These are phyloP conservation scores for Trichoplusia ni DNA, from an alignment of 1,140 invertebrate genomes.

Conservation along the genomic window DNA sequence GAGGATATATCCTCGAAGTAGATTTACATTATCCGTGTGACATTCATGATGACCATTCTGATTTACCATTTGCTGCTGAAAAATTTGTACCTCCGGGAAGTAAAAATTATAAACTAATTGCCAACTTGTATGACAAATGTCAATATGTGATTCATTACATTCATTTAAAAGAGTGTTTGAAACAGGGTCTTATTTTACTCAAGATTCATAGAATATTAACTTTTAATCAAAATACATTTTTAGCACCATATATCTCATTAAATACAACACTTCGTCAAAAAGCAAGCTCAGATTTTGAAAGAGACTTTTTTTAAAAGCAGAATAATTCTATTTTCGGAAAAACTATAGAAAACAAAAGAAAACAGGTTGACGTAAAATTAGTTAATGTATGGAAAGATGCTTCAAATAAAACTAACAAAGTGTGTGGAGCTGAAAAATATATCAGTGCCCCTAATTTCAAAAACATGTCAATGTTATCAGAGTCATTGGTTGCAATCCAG, in stretches of 20 bases:
- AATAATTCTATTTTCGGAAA: conserved; percentile 79
- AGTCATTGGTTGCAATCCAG: conserved; percentile 66
- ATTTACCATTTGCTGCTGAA: conserved; percentile 79
- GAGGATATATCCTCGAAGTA: conserved; percentile 82
- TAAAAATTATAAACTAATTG: conserved; percentile 58
- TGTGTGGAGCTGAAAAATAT: background rate
- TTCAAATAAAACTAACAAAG: background rate
- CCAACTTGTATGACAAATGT: conserved; percentile 59
- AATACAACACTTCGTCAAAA: conserved; percentile 67
- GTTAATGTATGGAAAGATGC: conserved; percentile 58
- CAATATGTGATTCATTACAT: conserved; percentile 80
- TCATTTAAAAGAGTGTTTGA: conserved; percentile 78
- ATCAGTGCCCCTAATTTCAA: conserved; percentile 58
- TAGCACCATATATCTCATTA: conserved; percentile 75
- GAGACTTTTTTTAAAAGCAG: conserved; percentile 80
- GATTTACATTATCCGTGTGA: conserved; percentile 53
- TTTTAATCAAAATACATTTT: conserved; percentile 80
- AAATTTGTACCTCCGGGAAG: conserved; percentile 38
- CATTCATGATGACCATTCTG: conserved; percentile 80
- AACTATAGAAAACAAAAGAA: conserved; percentile 79
- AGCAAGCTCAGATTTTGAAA: conserved; percentile 77
- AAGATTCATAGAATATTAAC: conserved; percentile 79
- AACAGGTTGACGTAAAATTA: conserved; percentile 69
- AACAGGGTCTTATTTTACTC: conserved; percentile 69
- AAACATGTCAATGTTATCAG: conserved; percentile 52